Evolutionary conservation across 2,888 invertebrate genomes (phyloP).

Genomic region (Heteromurus nitidus): DNA sequence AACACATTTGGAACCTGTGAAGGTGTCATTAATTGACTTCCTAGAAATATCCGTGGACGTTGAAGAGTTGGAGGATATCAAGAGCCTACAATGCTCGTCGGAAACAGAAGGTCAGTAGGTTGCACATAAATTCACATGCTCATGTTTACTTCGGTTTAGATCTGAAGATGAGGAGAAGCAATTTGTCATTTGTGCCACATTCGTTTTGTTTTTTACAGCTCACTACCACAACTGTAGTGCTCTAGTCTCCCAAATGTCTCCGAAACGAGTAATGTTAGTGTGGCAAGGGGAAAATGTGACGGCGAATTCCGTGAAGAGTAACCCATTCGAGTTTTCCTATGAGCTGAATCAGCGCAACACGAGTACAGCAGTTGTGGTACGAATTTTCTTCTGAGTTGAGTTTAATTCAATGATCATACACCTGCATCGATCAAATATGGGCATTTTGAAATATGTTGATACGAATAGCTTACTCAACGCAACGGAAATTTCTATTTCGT

Average conservation of each 20-base stretch:
- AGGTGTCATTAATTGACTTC: too few species aligned
- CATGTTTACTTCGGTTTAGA: too few species aligned
- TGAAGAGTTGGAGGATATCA: slow-evolving; percentile 29
- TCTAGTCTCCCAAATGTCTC: background rate
- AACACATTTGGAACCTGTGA: too few species aligned
- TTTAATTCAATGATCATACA: too few species aligned
- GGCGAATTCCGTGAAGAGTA: background rate
- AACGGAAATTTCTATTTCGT: slow-evolving; percentile 74
- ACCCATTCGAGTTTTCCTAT: slow-evolving; percentile 33
- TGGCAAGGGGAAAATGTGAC: slow-evolving; percentile 7
- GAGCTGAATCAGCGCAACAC: slow-evolving; percentile 33
- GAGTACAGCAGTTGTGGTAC: slow-evolving; percentile 41
- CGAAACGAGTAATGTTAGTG: background rate
- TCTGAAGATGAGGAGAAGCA: too few species aligned
- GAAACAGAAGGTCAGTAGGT: background rate
- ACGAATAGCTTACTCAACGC: slow-evolving; percentile 14
- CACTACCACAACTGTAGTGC: slow-evolving; percentile 25
- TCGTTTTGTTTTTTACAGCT: too few species aligned
- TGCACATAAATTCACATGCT: too few species aligned
- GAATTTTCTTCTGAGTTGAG: background rate
- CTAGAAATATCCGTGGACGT: slow-evolving; percentile 33
- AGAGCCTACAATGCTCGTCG: background rate
- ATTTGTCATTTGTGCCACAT: too few species aligned
- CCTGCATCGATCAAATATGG: too few species aligned
- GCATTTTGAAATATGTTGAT: too few species aligned